Evolutionary conservation across 2,113 vertebrate species (phyloP), one percentile per base, ranked within the genome.

Genomic region (Callochromis pleurospilus): DNA sequence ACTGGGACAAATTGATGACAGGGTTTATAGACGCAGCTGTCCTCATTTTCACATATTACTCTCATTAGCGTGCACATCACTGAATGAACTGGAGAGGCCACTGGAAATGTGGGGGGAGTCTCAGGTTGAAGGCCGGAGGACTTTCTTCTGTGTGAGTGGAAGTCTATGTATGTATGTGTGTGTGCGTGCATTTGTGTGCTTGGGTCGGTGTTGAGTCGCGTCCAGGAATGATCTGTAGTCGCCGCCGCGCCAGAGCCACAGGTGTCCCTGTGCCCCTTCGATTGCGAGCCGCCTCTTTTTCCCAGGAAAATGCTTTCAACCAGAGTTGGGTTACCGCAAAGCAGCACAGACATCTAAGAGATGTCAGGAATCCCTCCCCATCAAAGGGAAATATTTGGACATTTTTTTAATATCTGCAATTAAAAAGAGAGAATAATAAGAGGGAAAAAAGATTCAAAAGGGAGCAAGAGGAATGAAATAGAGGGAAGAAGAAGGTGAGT

Each of bases 301-400:
- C 92, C 89, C 88, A 93, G 84, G 92, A 93, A 96, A 96, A 96
- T 95, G 96, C 96, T 96, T 96, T 96, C 95, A 96, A 96, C 92
- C 45, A 81, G 95, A 90, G 86, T 96, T 90, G 91, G 93, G 92
- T 96, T 96, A 92, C 96, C 7, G 29, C 91, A 92, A 92, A 94
- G 93, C 89, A 92, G 92, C 82, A 6, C 36, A 92, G 92, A 94
- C 92, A 95, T 96, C 90, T 94, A 80, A 96, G 88, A 87, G 93
- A 96, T 86, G 93, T 87, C 73, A 90, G 94, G 96, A 96, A 96
- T 92, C 88, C 86, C 55, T 91, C 53, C 15, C 33, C 93, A 95
- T 96, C 93, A 96, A 95, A 96, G 94, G 73, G 51, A 91, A 92
- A 88, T 75, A 86, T 92, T 94, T 91, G 85, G 90, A 86, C 91